phyloP scores from a whole-genome alignment of 2,888 invertebrate genomes.

The Dioctria linearis region DNA sequence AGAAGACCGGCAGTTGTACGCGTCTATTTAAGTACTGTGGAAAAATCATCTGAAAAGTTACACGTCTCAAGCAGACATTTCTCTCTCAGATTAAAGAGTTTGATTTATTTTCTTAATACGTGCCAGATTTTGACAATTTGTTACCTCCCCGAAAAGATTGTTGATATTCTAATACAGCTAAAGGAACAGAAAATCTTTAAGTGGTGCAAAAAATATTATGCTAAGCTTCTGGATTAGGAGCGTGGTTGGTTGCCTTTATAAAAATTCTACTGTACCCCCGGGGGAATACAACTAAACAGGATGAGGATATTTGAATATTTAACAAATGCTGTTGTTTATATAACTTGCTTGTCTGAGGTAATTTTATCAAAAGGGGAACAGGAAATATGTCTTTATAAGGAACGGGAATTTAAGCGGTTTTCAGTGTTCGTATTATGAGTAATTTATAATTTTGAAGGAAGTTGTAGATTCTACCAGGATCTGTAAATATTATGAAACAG shows the following conservation, averaged over 20 bases:
- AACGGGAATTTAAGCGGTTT: too few relatives aligned
- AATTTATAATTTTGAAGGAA: too few relatives aligned
- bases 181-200: constrained; percentile 1
- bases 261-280: background rate
- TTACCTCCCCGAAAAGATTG: constrained; percentile 25
- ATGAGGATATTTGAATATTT: background rate
- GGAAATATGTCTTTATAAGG: too few relatives aligned
- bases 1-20: too few relatives aligned
- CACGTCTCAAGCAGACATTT: constrained; percentile 41
- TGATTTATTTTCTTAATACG: constrained; percentile 52
- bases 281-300: background rate
- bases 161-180: background rate
- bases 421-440: too few relatives aligned
- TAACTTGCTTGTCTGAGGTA: constrained; percentile 11
- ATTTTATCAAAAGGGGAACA: too few relatives aligned
- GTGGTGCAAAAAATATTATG: constrained; percentile 35
- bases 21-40: too few relatives aligned
- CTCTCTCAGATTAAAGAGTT: constrained; percentile 46
- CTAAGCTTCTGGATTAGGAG: constrained; percentile 28
- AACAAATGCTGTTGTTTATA: constrained; percentile 38
- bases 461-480: too few relatives aligned
- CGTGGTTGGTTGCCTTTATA: background rate
- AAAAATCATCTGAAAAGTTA: constrained; percentile 12
- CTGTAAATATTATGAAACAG: too few relatives aligned
- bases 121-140: constrained; percentile 49